Percentiles rank a stretch among this genome's conserved stretches.
Conservation (phyloP, 1,140 invertebrate genomes). For the Lepidurus packardi region DNA sequence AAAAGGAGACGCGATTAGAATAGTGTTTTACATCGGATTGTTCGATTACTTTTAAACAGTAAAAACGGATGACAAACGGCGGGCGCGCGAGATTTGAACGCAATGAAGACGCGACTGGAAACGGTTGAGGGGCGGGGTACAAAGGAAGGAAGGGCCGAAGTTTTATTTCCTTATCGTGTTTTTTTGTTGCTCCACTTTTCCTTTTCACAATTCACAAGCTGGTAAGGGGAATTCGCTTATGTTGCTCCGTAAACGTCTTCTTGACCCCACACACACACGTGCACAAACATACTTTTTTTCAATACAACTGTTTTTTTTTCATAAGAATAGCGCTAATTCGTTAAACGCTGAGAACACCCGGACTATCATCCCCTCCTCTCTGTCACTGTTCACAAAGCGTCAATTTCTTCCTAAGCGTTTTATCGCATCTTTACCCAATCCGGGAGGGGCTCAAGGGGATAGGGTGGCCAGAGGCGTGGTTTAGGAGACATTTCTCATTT, state of each 20-base stretch:
- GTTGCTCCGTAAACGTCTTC: neutral
- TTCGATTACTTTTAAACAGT: too few species aligned
- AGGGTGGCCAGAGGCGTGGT: neutral
- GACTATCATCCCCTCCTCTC: neutral
- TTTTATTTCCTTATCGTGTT: neutral
- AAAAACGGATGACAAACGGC: too few species aligned
- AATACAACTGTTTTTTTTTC: constrained; percentile 5
- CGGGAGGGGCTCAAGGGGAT: neutral
- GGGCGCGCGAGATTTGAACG: too few species aligned
- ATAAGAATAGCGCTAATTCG: neutral
- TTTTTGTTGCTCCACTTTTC: neutral
- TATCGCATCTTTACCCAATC: too few species aligned
- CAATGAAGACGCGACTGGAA: too few species aligned
- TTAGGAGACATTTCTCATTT: neutral
- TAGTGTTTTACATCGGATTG: too few species aligned
- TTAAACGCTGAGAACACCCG: neutral
- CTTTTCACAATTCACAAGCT: neutral
- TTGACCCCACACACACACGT: neutral
- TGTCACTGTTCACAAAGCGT: neutral
- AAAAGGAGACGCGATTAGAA: too few species aligned
- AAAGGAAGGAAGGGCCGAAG: neutral
- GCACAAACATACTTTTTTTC: constrained; percentile 22
- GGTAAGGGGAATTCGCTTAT: neutral
- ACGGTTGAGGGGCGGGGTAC: neutral
- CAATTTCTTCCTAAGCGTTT: too few species aligned